phyloP scores from a whole-genome alignment of 37 sponge, comb jelly and placozoan species.

The Beroe ovata region DNA sequence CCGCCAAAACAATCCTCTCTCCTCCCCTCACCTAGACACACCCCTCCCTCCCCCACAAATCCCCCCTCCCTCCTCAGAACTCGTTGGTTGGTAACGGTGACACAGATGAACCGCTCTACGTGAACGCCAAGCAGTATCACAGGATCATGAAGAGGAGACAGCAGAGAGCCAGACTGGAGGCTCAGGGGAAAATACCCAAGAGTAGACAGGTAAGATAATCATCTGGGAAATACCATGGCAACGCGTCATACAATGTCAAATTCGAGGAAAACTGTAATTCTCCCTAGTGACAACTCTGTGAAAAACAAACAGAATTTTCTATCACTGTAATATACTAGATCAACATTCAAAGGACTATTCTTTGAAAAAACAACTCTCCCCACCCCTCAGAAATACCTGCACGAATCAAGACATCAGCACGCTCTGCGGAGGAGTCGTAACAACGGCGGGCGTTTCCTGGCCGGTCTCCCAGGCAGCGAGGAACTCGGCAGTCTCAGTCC shows the following conservation, averaged over 20 bases:
- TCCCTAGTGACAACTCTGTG: too few species aligned
- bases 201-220: constrained; percentile 38
- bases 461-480: not conserved
- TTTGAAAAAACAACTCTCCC: too few species aligned
- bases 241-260: too few species aligned
- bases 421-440: constrained; percentile 81
- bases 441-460: constrained; percentile 81
- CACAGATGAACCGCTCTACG: constrained; percentile 61
- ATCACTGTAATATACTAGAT: too few species aligned
- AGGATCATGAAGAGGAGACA: constrained; percentile 68
- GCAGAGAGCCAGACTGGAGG: constrained; percentile 53
- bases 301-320: too few species aligned
- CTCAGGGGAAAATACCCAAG: constrained; percentile 65
- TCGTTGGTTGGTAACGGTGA: not conserved
- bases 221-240: too few species aligned
- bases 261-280: too few species aligned
- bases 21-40: not conserved
- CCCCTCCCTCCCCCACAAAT: not conserved
- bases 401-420: constrained; percentile 90
- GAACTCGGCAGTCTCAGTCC: not conserved
- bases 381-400: constrained; percentile 89
- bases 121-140: constrained; percentile 68
- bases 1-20: too few species aligned
- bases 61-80: not conserved
- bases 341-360: too few species aligned